Percentiles rank a stretch among this genome's conserved stretches.
phyloP scores from a whole-genome alignment of 1,140 invertebrate species.

The Tenebrio molitor region DNA sequence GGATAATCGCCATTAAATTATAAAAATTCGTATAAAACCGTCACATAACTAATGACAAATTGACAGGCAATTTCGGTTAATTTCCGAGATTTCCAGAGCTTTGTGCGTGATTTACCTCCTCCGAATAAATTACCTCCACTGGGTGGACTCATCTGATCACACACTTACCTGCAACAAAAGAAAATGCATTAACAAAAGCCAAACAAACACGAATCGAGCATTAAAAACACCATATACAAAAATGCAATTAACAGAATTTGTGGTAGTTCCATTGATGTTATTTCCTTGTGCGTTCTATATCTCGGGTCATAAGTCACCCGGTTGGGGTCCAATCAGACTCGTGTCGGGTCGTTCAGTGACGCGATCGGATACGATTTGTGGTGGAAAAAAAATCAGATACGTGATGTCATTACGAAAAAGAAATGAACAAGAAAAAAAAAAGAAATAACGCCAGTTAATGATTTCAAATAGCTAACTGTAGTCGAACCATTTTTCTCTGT shows the following conservation, averaged over 20 bases:
- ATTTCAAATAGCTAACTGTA: constrained; percentile 5
- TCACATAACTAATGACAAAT: constrained; percentile 9
- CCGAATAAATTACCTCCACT: background rate
- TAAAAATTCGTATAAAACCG: constrained; percentile 19
- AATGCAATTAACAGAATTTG: constrained; percentile 25
- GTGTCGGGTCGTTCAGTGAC: background rate
- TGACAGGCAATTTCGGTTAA: background rate
- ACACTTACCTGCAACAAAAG: constrained; percentile 35
- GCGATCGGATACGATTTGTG: constrained; percentile 11
- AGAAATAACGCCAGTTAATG: background rate
- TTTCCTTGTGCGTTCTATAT: constrained; percentile 30
- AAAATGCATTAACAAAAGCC: background rate
- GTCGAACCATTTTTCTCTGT: background rate
- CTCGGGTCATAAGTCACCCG: constrained; percentile 27
- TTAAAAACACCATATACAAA: constrained; percentile 6
- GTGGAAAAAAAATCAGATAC: constrained; percentile 12
- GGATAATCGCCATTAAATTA: constrained; percentile 3
- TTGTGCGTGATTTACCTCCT: background rate
- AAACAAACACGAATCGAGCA: background rate
- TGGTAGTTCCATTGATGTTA: constrained; percentile 24
- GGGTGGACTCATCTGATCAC: background rate
- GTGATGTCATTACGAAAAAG: constrained; percentile 6
- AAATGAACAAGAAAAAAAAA: background rate
- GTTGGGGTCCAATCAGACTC: constrained; percentile 29
- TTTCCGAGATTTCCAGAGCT: constrained; percentile 3